A percentile compares a stretch with the other conserved stretches of the same genome.
Conservation (phyloP, 2,888 invertebrate genomes). For the Trichopoda pennipes region DNA sequence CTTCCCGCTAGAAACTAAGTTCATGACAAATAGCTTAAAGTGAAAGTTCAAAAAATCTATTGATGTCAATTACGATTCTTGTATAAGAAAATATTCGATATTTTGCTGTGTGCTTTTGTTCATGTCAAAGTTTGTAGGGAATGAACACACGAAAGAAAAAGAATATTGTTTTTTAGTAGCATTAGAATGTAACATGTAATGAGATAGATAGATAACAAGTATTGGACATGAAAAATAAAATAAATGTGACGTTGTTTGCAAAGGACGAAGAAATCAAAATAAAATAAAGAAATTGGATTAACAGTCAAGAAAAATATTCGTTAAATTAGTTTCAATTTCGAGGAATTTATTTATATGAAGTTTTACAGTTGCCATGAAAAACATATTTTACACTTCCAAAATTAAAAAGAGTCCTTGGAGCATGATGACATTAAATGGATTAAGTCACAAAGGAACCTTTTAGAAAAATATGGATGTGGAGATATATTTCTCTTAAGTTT, state of each 20-base stretch:
- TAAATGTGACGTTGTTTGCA: constrained; percentile 29
- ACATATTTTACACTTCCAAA: background rate
- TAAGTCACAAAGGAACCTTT: too few relatives aligned
- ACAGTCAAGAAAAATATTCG: constrained; percentile 1
- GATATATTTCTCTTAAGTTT: too few relatives aligned
- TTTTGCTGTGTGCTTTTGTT: background rate
- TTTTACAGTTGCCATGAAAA: background rate
- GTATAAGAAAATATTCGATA: constrained; percentile 6
- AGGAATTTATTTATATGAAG: background rate
- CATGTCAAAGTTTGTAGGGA: constrained; percentile 1
- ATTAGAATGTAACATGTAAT: too few relatives aligned
- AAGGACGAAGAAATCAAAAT: background rate
- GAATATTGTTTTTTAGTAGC: background rate
- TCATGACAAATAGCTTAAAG: constrained; percentile 60
- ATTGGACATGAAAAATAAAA: constrained; percentile 5
- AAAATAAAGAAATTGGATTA: constrained; percentile 9
- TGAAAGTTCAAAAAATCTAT: constrained; percentile 58
- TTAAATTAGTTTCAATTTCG: constrained; percentile 18
- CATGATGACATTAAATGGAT: too few relatives aligned
- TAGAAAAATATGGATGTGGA: too few relatives aligned
- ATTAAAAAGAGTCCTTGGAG: too few relatives aligned
- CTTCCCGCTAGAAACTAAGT: constrained; percentile 32
- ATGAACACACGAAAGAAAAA: background rate
- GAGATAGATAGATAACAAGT: too few relatives aligned
- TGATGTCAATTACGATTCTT: constrained; percentile 57